Evolutionary conservation across 1,140 invertebrate genomes (phyloP).

Genomic region (Panagrolaimus sp.): DNA sequence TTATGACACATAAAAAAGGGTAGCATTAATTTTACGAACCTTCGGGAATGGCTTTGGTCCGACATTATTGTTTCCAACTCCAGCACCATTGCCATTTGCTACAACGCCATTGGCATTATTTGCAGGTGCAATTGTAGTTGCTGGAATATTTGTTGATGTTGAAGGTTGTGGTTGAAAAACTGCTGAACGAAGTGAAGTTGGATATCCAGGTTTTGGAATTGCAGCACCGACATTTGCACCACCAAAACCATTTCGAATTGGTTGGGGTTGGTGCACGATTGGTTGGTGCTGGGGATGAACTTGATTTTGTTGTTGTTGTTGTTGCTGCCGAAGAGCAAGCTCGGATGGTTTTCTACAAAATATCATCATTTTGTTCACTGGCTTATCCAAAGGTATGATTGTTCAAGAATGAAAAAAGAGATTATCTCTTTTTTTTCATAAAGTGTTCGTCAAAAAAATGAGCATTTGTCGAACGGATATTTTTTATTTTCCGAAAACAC

Average conservation of each 20-base stretch:
- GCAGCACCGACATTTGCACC: too few species aligned
- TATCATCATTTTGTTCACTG: too few species aligned
- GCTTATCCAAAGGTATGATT: too few species aligned
- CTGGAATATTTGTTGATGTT: not conserved
- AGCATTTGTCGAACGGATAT: not conserved
- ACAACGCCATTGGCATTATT: constrained; percentile 2
- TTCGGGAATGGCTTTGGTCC: constrained; percentile 13
- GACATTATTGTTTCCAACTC: too few species aligned
- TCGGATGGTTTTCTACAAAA: constrained; percentile 9
- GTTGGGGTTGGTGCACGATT: not conserved
- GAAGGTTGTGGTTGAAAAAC: not conserved
- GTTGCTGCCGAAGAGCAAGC: not conserved
- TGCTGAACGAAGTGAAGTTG: constrained; percentile 4
- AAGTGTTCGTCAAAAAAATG: constrained; percentile 8
- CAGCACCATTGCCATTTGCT: not conserved
- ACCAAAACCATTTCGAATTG: not conserved
- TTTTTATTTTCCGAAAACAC: not conserved
- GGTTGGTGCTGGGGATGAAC: not conserved
- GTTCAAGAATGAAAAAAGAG: not conserved
- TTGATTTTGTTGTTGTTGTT: not conserved
- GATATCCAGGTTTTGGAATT: not conserved
- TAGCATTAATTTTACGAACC: not conserved
- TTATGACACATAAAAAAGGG: not conserved
- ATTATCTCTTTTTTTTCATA: not conserved
- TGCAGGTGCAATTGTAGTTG: not conserved